Evolutionary conservation across 2,888 invertebrate genomes (phyloP).

Genomic region (Thecocarcelia acutangulata): DNA sequence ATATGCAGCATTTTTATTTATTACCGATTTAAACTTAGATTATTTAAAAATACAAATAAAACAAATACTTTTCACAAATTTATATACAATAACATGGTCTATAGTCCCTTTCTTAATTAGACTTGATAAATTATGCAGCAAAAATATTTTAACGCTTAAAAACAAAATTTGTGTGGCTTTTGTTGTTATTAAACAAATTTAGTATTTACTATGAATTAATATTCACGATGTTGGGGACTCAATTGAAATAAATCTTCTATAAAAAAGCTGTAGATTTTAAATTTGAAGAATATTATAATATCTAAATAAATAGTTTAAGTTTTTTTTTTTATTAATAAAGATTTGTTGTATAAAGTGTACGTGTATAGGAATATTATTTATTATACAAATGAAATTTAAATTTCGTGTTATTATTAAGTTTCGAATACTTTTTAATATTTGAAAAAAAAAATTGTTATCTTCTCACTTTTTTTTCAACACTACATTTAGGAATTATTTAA

Average conservation of each 20-base stretch:
- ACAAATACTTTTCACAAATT: conserved; percentile 33
- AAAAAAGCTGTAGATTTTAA: conserved; percentile 27
- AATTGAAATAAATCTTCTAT: conserved; percentile 28
- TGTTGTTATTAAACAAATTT: conserved; percentile 23
- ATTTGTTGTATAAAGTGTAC: conserved; percentile 36
- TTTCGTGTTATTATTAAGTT: conserved; percentile 32
- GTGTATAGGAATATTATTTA: conserved; percentile 45
- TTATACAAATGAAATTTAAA: not conserved
- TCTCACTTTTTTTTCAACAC: conserved; percentile 17
- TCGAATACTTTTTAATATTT: conserved; percentile 27
- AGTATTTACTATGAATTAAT: conserved; percentile 38
- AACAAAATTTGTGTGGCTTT: conserved; percentile 57
- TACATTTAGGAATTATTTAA: conserved; percentile 61
- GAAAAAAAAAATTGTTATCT: not conserved
- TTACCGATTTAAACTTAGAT: conserved; percentile 33
- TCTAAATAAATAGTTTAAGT: conserved; percentile 34
- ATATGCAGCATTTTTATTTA: conserved; percentile 35
- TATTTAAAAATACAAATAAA: conserved; percentile 24
- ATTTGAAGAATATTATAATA: conserved; percentile 12
- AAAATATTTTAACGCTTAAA: conserved; percentile 49
- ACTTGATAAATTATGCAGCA: not conserved
- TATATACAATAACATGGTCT: conserved; percentile 44
- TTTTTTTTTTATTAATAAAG: too few species aligned
- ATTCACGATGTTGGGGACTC: conserved; percentile 15
- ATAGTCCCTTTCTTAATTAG: too few species aligned